phyloP scores from a whole-genome alignment of 2,797 vertebrate genomes.

The Calcarius lapponicus region DNA sequence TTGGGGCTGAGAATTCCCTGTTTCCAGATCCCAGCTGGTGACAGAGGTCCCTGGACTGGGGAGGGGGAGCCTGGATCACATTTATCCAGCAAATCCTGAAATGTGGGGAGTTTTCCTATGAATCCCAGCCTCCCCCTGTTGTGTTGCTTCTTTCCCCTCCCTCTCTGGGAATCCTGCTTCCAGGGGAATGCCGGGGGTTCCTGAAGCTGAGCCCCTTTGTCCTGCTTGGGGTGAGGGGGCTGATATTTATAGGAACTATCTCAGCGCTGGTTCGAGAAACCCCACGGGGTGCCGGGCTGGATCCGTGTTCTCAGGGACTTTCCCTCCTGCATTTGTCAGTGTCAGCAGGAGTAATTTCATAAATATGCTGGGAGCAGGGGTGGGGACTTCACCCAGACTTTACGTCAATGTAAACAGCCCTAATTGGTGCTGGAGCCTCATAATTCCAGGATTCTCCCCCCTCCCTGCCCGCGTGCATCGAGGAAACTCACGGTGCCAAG shows the following conservation, averaged over 20 bases:
- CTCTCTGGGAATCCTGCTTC: neutral
- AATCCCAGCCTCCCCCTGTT: neutral
- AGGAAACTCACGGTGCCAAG: conserved; percentile 80
- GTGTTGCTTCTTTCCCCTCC: neutral
- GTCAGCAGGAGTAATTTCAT: conserved; percentile 63
- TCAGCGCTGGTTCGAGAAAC: neutral
- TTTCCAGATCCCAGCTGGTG: neutral
- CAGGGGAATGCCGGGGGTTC: neutral
- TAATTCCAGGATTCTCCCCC: conserved; percentile 82
- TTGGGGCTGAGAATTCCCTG: neutral
- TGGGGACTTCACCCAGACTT: conserved; percentile 75
- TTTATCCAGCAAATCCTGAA: neutral
- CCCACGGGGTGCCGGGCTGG: neutral
- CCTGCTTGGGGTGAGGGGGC: neutral
- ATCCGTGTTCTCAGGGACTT: neutral
- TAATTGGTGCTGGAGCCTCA: conserved; percentile 95
- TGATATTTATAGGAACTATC: neutral
- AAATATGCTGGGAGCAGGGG: conserved; percentile 63
- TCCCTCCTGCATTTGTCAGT: conserved; percentile 63
- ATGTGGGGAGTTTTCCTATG: accelerated
- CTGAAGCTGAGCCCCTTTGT: neutral
- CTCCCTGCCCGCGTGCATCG: conserved; percentile 74
- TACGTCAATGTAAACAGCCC: conserved; percentile 89
- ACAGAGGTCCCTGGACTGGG: accelerated
- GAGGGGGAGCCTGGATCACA: neutral